Base-by-base conservation (phyloP, 2,113 vertebrate genomes). In the Acrocephalus arundinaceus region DNA sequence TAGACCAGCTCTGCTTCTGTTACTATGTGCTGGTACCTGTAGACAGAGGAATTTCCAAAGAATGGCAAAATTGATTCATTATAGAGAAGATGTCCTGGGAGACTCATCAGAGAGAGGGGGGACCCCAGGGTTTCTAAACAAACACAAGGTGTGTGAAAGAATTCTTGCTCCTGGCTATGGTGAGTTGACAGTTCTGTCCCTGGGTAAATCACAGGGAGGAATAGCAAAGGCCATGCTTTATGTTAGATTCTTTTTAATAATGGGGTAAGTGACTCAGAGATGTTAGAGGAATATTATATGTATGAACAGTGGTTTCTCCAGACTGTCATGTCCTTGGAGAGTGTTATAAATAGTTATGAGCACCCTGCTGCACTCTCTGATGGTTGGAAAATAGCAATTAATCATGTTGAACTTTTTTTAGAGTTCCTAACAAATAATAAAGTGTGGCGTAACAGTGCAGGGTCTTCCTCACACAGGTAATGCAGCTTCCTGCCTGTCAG, bases 231-330 rank as follows among this genome's bases (percentile, higher is more conserved):
- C 70, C 79, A 13, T 80, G 54, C 72, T 87, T 89, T 52, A 43
- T 87, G 52, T 46, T 49, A 68, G 65, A 41, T 85, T 82, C 52
- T 65, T 84, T 72, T 87, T 88, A 49, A 39, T 87, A 70, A 65
- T 65, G 66, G 72, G 30, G 21, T 73, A 87, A 89, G 33, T 94
- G 93, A 90, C 73, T 96, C 83, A 68, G 30, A 89, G 90, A 43
- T 87, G 52, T 81, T 95, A 9, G 3, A 73, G 83, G 84, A 82
- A 49, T 85, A 57, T 81, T 94, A 21, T 11, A 12, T 3, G 12
- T 89, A 71, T 79, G 93, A 95, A 72, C 18, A 79, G 83, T 73
- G 66, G 41, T n/a, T 93, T 92, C 77, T 95, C 54, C 84, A 90
- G 86, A 31, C 88, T 87, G 65, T 61, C 58, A 8, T 65, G 86